A percentile compares a stretch with the other conserved stretches of the same genome.
phyloP scores from a whole-genome alignment of 2,113 vertebrate species.

The Parotia lawesii region DNA sequence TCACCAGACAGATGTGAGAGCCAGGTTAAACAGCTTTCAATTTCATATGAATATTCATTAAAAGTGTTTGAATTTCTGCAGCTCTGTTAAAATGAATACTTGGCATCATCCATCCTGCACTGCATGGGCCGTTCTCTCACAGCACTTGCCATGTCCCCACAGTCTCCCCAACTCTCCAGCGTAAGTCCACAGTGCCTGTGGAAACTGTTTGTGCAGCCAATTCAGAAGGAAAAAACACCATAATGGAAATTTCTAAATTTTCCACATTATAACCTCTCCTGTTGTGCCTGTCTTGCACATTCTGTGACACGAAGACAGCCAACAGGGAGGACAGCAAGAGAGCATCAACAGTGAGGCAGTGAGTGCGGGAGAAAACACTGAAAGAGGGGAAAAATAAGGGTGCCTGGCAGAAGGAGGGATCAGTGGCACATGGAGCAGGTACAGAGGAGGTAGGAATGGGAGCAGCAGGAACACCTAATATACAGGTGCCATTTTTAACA shows the following conservation, averaged over 20 bases:
- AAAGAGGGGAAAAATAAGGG: not conserved
- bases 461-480: not conserved
- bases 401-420: not conserved
- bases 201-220: not conserved
- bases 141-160: not conserved
- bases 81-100: not conserved
- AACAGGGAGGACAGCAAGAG: not conserved
- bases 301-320: not conserved
- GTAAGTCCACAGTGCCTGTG: not conserved
- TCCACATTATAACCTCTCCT: not conserved
- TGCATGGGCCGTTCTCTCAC: not conserved
- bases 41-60: slow-evolving; percentile 43
- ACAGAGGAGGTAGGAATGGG: not conserved
- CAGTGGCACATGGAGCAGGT: fast-evolving
- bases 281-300: not conserved
- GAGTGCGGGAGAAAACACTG: not conserved
- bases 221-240: not conserved
- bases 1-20: slow-evolving; percentile 44
- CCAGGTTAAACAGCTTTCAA: slow-evolving; percentile 38
- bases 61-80: not conserved
- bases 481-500: not conserved
- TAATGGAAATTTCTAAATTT: not conserved
- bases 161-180: not conserved
- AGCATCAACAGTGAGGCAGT: not conserved
- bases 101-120: not conserved